Conservation (phyloP, 2,888 invertebrate genomes). For the Cataglyphis albicans region DNA sequence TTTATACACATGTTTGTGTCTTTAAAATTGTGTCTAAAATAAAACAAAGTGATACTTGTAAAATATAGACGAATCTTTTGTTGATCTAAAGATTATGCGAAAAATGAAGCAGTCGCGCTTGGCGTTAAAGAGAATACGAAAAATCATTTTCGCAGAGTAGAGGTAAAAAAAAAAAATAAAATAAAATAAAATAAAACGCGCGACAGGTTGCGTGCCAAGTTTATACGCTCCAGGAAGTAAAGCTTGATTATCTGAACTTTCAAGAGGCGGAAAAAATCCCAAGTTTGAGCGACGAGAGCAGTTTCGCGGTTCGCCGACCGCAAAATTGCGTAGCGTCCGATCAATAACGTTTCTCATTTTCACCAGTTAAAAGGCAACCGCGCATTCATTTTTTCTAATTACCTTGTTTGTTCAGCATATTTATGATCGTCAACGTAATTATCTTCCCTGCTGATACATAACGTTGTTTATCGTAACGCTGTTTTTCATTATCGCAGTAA, state of each 20-base stretch:
- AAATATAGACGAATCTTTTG: not conserved
- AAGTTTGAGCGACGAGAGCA: constrained; percentile 51
- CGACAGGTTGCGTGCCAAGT: constrained; percentile 48
- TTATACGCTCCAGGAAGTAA: constrained; percentile 36
- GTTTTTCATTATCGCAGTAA: constrained; percentile 30
- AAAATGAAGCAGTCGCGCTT: not conserved
- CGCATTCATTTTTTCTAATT: constrained; percentile 44
- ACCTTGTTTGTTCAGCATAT: constrained; percentile 45
- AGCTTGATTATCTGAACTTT: constrained; percentile 52
- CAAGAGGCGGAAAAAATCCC: constrained; percentile 42
- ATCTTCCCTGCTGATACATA: constrained; percentile 19
- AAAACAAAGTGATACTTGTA: not conserved
- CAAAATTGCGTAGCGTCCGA: constrained; percentile 43
- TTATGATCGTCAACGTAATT: constrained; percentile 45
- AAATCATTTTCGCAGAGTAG: not conserved
- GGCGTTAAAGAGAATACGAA: not conserved
- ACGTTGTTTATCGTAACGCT: constrained; percentile 32
- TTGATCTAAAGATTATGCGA: not conserved
- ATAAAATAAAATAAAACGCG: constrained; percentile 17
- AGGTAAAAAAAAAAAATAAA: too few relatives aligned
- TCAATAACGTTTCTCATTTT: constrained; percentile 51
- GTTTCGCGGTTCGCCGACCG: constrained; percentile 52
- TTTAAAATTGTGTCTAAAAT: not conserved
- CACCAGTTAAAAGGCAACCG: constrained; percentile 19
- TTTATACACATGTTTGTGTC: not conserved